These are phyloP conservation scores for Zapus hudsonius DNA, from an alignment of 2,113 vertebrate species.

Conservation along the genomic window DNA sequence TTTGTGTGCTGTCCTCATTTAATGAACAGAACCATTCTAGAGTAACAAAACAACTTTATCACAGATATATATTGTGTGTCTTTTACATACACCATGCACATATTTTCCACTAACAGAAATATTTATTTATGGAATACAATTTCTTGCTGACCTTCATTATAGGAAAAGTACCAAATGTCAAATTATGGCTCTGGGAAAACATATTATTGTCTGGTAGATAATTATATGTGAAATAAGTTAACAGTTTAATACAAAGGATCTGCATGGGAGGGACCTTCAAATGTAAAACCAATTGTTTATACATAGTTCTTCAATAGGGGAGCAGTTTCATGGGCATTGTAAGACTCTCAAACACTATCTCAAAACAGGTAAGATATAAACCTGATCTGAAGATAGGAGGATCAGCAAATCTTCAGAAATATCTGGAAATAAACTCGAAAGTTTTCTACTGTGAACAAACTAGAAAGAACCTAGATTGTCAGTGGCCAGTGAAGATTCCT, in stretches of 20 bases:
- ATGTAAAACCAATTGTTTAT: background rate
- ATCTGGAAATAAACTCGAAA: background rate
- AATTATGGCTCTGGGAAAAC: constrained; percentile 33
- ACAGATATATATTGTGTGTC: background rate
- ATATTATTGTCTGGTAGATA: constrained; percentile 9
- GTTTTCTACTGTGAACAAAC: background rate
- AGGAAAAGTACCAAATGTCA: background rate
- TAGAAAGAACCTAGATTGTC: background rate
- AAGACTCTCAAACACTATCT: background rate
- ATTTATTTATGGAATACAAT: background rate
- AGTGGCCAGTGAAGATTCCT: constrained; percentile 10
- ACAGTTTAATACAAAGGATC: background rate
- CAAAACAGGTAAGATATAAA: background rate
- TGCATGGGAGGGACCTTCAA: background rate
- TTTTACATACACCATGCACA: background rate
- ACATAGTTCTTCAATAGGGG: too few species aligned
- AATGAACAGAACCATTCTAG: background rate
- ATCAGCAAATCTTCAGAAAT: background rate
- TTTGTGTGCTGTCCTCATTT: background rate
- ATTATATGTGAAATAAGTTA: background rate
- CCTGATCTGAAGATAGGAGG: constrained; percentile 13
- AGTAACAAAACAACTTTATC: background rate
- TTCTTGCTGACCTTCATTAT: constrained; percentile 25
- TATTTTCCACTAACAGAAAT: constrained; percentile 4
- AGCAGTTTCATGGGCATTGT: background rate